phyloP scores from a whole-genome alignment of 2,797 vertebrate genomes.

The Takifugu rubripes region DNA sequence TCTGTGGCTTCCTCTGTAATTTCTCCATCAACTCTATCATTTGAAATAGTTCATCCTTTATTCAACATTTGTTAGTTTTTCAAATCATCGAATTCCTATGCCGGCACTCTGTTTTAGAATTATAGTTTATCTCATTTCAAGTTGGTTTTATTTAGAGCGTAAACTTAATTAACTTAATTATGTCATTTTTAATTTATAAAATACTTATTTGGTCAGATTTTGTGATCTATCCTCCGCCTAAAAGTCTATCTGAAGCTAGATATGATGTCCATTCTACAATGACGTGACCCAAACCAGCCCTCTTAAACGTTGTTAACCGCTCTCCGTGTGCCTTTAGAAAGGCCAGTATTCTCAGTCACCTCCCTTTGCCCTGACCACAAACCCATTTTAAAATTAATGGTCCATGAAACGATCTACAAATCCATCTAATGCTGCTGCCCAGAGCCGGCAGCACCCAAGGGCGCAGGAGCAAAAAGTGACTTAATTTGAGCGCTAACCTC shows the following conservation, averaged over 20 bases:
- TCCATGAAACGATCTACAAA: constrained; percentile 49
- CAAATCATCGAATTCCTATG: no score
- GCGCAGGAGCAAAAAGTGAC: constrained; percentile 25
- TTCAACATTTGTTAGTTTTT: no score
- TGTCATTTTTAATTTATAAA: no score
- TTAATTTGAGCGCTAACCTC: constrained; percentile 32
- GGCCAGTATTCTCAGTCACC: constrained; percentile 24
- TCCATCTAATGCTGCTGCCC: constrained; percentile 24
- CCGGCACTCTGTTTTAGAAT: no score
- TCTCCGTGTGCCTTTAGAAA: constrained; percentile 12
- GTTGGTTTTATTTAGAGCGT: no score
- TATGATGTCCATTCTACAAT: neutral
- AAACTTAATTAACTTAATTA: no score
- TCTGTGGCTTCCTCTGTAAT: no score
- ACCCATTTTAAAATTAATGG: constrained; percentile 53
- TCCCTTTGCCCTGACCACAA: constrained; percentile 46
- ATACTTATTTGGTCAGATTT: no score
- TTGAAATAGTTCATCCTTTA: no score
- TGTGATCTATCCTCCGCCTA: neutral
- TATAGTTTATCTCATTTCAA: no score
- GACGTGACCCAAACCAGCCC: neutral
- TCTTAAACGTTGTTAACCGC: constrained; percentile 7
- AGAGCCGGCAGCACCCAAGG: constrained; percentile 25
- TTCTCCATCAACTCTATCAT: no score
- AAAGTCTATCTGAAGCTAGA: neutral